These are phyloP conservation scores for Oreohelix idahoensis DNA, from an alignment of 1,140 invertebrate genomes.

Conservation along the genomic window DNA sequence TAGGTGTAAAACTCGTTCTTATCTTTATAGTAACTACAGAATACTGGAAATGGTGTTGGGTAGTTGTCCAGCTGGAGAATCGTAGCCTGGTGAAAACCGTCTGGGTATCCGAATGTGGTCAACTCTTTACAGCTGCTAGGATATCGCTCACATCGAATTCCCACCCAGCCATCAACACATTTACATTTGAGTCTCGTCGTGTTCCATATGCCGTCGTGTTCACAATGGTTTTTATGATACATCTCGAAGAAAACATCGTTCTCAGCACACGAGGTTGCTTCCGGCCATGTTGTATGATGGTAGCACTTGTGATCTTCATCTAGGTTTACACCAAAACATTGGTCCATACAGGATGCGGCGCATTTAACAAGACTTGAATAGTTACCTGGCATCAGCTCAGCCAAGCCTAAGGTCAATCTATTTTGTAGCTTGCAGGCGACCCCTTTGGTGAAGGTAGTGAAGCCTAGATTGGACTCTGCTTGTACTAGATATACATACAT, in stretches of 20 bases:
- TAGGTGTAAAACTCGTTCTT: neutral
- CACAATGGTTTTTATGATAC: neutral
- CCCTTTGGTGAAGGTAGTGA: neutral
- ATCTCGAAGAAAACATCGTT: neutral
- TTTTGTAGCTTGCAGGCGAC: neutral
- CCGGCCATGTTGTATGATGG: neutral
- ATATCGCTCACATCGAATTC: neutral
- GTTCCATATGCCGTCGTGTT: neutral
- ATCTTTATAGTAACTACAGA: neutral
- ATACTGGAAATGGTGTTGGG: neutral
- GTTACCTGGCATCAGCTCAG: neutral
- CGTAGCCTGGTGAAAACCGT: neutral
- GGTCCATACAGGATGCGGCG: neutral
- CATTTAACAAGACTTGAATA: neutral
- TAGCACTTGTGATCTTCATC: neutral
- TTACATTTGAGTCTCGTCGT: neutral
- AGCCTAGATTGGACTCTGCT: neutral
- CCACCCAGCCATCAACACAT: slow-evolving; percentile 9
- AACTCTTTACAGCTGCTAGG: neutral
- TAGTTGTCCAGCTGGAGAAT: neutral
- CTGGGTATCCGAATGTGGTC: neutral
- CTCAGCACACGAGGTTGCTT: no score
- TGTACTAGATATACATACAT: neutral
- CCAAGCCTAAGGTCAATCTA: neutral
- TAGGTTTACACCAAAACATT: neutral